Evolutionary conservation across 2,797 vertebrate genomes (phyloP).

Genomic region (Semotilus atromaculatus): DNA sequence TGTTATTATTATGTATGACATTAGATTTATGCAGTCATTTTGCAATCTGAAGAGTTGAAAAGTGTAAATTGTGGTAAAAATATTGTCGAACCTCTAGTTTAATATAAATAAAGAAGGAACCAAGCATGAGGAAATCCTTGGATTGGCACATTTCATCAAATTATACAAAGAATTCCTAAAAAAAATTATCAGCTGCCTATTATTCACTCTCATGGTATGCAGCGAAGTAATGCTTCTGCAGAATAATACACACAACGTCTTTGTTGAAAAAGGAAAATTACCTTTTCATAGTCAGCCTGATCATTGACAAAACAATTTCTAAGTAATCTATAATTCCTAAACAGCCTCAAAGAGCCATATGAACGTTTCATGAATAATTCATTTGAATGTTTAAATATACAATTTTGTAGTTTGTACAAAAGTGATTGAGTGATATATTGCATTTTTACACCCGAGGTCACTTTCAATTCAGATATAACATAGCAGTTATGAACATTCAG

Average conservation of each 20-base stretch:
- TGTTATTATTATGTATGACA: not conserved
- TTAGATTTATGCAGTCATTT: not conserved
- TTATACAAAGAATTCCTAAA: not conserved
- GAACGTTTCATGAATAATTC: not conserved
- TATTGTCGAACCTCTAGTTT: not conserved
- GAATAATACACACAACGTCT: not conserved
- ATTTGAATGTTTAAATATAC: slow-evolving; percentile 1
- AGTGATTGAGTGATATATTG: not conserved
- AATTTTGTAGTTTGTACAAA: not conserved
- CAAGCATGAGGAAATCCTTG: not conserved
- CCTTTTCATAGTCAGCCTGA: not conserved
- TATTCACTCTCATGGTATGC: not conserved
- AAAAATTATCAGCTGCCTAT: not conserved
- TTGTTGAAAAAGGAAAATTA: not conserved
- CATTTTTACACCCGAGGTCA: slow-evolving; percentile 7
- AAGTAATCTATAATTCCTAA: slow-evolving; percentile 1
- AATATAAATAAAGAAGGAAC: not conserved
- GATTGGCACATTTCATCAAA: not conserved
- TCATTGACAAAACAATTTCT: not conserved
- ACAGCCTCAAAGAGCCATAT: not conserved
- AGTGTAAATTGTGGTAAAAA: not conserved
- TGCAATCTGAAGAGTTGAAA: not conserved
- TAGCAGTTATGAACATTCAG: not conserved
- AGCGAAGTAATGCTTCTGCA: not conserved
- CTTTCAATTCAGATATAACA: not conserved